phyloP scores from a whole-genome alignment of 2,113 vertebrate species.

The Clarias macrocephalus region DNA sequence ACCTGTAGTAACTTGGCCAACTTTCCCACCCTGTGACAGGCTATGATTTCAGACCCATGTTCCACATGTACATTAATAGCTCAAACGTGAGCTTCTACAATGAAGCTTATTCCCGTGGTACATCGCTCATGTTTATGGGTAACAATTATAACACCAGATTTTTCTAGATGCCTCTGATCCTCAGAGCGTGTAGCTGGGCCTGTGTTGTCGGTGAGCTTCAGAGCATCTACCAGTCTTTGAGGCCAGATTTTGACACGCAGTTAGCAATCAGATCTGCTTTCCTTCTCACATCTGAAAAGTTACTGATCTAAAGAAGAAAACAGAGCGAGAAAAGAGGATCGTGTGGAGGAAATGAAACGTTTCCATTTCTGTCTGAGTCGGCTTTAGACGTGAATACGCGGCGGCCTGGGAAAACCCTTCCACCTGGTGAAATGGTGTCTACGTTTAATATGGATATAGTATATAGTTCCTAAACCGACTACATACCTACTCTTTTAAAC shows the following conservation, averaged over 20 bases:
- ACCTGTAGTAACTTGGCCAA: neutral
- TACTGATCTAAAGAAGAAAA: slow-evolving; percentile 29
- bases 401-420: slow-evolving; percentile 1
- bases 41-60: neutral
- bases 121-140: neutral
- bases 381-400: neutral
- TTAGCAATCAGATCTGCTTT: slow-evolving; percentile 32
- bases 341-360: neutral
- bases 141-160: slow-evolving; percentile 16
- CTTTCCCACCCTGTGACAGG: neutral
- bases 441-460: neutral
- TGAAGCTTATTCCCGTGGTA: neutral
- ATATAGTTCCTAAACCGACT: too few species aligned
- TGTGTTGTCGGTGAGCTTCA: slow-evolving; percentile 20
- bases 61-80: neutral
- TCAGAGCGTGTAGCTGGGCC: neutral
- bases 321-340: neutral
- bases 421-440: neutral
- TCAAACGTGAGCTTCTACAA: neutral
- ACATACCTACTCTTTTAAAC: too few species aligned
- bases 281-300: slow-evolving; percentile 9
- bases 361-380: neutral
- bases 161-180: neutral
- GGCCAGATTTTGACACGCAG: slow-evolving; percentile 12
- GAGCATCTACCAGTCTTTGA: slow-evolving; percentile 26